These are phyloP conservation scores for Carposina sasakii DNA, from an alignment of 1,140 invertebrate genomes.

Conservation along the genomic window DNA sequence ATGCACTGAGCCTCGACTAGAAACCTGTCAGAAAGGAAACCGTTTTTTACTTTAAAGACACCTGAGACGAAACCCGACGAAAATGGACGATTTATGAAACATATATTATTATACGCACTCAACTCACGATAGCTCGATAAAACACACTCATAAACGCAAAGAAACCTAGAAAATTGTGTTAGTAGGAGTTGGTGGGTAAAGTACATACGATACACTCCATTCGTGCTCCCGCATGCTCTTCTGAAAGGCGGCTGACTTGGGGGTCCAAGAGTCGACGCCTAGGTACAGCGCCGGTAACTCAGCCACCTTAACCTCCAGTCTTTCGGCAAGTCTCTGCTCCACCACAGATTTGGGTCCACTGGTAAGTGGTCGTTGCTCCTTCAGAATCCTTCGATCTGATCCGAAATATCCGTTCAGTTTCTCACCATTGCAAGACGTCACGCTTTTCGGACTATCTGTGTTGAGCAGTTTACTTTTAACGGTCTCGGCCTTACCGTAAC, in stretches of 20 bases:
- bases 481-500: conserved; percentile 61
- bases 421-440: conserved; percentile 61
- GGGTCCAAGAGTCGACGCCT: conserved; percentile 76
- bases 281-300: conserved; percentile 77
- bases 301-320: conserved; percentile 67
- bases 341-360: conserved; percentile 55
- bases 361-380: conserved; percentile 54
- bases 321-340: conserved; percentile 56
- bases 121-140: not conserved
- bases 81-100: too few species aligned
- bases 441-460: conserved; percentile 62
- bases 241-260: conserved; percentile 74
- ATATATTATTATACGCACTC: too few species aligned
- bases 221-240: conserved; percentile 71
- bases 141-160: conserved; percentile 1
- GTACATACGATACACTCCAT: conserved; percentile 73
- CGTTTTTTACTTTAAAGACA: too few species aligned
- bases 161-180: too few species aligned
- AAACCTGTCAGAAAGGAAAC: too few species aligned
- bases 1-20: too few species aligned
- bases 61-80: too few species aligned
- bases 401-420: conserved; percentile 50
- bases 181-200: conserved; percentile 20
- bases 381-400: conserved; percentile 40
- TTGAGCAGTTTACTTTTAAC: conserved; percentile 64